Conservation (phyloP, 2,888 invertebrate genomes). For the Drosophila kanekoi region DNA sequence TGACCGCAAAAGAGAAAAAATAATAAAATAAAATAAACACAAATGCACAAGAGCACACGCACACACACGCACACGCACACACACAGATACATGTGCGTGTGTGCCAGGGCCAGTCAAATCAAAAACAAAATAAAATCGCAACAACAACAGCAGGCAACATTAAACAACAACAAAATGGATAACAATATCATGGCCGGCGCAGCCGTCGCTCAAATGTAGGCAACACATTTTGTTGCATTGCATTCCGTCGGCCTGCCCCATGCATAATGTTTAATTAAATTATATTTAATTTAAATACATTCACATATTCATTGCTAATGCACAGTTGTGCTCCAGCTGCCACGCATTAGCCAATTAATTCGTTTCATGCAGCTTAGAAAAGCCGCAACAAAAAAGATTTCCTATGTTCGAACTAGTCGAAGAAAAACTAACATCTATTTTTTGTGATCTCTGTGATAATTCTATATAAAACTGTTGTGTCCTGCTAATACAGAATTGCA, state of each 20-base stretch:
- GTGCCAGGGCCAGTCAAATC: conserved; percentile 66
- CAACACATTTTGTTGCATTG: conserved; percentile 54
- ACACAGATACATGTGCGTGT: conserved; percentile 19
- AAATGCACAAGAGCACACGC: conserved; percentile 49
- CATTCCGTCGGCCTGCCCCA: conserved; percentile 28
- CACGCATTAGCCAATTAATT: conserved; percentile 45
- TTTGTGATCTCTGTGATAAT: too few species aligned
- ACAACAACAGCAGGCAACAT: conserved; percentile 35
- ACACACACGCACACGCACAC: conserved; percentile 2
- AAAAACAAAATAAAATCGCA: conserved; percentile 74
- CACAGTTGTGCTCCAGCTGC: conserved; percentile 5
- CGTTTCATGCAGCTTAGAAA: conserved; percentile 4
- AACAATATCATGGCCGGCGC: conserved; percentile 30
- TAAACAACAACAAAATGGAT: too few species aligned
- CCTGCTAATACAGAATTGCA: conserved; percentile 38
- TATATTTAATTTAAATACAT: conserved; percentile 53
- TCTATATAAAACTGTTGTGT: conserved; percentile 31
- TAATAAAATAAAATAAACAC: conserved; percentile 70
- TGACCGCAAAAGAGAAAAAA: conserved; percentile 81
- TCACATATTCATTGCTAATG: conserved; percentile 44
- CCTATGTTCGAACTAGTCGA: too few species aligned
- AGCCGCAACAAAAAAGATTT: neutral
- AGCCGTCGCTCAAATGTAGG: conserved; percentile 73
- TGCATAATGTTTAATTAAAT: conserved; percentile 69
- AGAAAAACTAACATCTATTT: too few species aligned